Base-by-base conservation (phyloP, 2,113 vertebrate species). In the Pithys albifrons region DNA sequence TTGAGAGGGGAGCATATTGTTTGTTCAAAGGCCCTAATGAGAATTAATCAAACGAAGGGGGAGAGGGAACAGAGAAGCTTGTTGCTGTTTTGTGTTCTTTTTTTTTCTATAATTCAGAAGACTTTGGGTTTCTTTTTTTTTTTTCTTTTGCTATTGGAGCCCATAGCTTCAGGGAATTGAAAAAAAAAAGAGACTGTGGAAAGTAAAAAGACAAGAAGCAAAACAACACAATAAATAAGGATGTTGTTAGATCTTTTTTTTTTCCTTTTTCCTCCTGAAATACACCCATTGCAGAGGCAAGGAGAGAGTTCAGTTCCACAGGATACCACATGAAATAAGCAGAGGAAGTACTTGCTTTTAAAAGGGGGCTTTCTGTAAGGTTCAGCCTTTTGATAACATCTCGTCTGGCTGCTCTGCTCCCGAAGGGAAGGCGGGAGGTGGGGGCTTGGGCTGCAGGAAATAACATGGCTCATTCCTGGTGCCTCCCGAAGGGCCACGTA, bases 321-420 rank as follows among this genome's bases (percentile, higher is more conserved):
- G 97, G 97, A 95, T 97, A 94, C 97, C 97, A 96, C 97, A 97
- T 97, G 97, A 97, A 98, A 97, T 97, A 95, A 97, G 97, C 97
- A 96, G 94, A 97, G 97, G 97, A 98, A 98, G 96, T 95, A 96
- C 96, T 96, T 59, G 58, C 94, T 98, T 98, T 97, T 96, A 97
- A 97, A 88, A 96, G 95, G 96, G 96, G 95, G 91, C 91, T 97
- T 96, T 97, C 96, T 75, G 57, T 96, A 97, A 96, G 94, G 92
- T 93, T 95, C 95, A 85, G 86, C 73, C 97, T 94, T 72, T 94
- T 96, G 98, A 98, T 98, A 97, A 96, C 97, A 98, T 98, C 98
- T 97, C 16, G 92, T 97, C 97, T 98, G 98, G 97, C 98, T 97
- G 87, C 96, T 96, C 93, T 54, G 91, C 91, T 96, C 81, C 96